Conservation (phyloP, 2,113 vertebrate genomes). For the Kobus ellipsiprymnus region DNA sequence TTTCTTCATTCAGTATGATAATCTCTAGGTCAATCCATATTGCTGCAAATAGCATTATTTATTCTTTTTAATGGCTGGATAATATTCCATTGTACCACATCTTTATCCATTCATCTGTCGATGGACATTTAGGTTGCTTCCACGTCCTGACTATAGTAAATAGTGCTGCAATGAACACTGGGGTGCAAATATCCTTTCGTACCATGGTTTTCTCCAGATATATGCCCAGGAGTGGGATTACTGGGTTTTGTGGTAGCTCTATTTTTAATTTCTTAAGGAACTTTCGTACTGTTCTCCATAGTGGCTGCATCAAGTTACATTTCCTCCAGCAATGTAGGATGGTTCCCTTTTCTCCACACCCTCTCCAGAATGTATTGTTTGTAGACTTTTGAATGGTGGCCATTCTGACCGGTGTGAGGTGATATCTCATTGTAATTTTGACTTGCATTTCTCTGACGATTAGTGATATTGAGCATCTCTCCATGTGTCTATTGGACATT, state of each 20-base stretch:
- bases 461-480: not conserved
- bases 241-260: not conserved
- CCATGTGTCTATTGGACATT: not conserved
- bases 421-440: not conserved
- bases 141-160: not conserved
- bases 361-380: not conserved
- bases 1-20: not conserved
- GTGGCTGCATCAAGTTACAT: not conserved
- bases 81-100: not conserved
- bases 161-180: not conserved
- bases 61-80: not conserved
- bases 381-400: not conserved
- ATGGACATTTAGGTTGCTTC: not conserved
- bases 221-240: not conserved
- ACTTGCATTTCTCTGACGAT: not conserved
- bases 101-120: not conserved
- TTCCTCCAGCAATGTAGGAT: not conserved
- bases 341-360: not conserved
- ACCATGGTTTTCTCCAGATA: not conserved
- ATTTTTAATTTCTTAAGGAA: not conserved
- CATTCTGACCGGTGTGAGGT: not conserved
- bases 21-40: not conserved
- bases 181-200: fast-evolving
- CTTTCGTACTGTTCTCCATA: not conserved
- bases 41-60: not conserved